A percentile compares a stretch with the other conserved stretches of the same genome.
These are phyloP conservation scores for Caenorhabditis auriculariae DNA, from an alignment of 2,888 invertebrate species.

Conservation along the genomic window DNA sequence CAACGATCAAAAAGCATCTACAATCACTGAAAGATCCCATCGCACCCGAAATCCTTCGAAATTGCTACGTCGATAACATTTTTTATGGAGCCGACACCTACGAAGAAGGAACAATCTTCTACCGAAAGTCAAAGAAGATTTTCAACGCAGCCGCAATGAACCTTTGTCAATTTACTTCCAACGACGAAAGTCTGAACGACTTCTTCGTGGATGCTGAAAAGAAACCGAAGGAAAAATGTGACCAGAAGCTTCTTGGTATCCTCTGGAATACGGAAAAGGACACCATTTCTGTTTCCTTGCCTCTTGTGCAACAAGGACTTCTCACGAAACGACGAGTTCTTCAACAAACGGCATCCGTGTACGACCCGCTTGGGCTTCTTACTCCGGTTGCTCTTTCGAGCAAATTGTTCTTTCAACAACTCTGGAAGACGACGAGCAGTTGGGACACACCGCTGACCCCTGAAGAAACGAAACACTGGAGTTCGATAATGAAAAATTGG, in stretches of 20 bases:
- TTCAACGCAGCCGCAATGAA: constrained; percentile 5
- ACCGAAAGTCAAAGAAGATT: not conserved
- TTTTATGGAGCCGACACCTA: constrained; percentile 1
- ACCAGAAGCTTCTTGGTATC: constrained; percentile 8
- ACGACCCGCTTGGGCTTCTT: constrained; percentile 20
- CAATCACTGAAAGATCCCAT: too few species aligned
- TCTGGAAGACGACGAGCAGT: not conserved
- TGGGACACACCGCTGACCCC: constrained; percentile 17
- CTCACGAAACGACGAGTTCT: constrained; percentile 6
- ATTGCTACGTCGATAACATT: constrained; percentile 11
- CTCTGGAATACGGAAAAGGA: constrained; percentile 3
- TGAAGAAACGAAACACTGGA: constrained; percentile 1
- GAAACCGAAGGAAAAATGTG: not conserved
- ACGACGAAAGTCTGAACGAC: not conserved
- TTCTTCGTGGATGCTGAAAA: not conserved
- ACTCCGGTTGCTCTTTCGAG: constrained; percentile 13
- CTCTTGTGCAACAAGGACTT: not conserved
- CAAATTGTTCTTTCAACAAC: constrained; percentile 18
- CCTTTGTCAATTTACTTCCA: constrained; percentile 5
- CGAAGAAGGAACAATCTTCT: constrained; percentile 2
- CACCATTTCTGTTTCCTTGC: not conserved
- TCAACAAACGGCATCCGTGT: constrained; percentile 1
- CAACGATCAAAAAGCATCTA: constrained; percentile 14
- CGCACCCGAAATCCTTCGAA: not conserved
- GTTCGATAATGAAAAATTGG: not conserved